These are phyloP conservation scores for Siniperca knerii DNA, from an alignment of 2,113 vertebrate genomes.

Conservation along the genomic window DNA sequence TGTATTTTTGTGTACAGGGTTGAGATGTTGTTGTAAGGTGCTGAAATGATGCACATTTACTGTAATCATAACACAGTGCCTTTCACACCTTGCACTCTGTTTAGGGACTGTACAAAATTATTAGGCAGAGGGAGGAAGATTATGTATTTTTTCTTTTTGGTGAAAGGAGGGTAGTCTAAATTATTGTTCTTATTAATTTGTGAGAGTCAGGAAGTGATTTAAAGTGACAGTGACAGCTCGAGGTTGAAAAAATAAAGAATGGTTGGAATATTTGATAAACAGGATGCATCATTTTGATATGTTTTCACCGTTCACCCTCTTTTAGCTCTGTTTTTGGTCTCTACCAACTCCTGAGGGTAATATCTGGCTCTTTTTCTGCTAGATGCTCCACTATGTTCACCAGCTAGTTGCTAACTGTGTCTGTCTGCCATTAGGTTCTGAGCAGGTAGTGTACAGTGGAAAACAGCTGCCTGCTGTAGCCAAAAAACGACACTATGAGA, in stretches of 20 bases:
- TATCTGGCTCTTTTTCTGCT: no score
- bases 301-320: no score
- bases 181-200: no score
- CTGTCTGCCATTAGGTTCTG: no score
- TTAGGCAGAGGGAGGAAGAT: not conserved
- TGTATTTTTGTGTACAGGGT: conserved; percentile 10
- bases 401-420: no score
- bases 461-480: no score
- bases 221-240: not conserved
- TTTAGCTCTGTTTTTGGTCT: no score
- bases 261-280: not conserved
- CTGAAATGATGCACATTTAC: conserved; percentile 28
- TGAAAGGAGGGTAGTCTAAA: not conserved
- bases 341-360: no score
- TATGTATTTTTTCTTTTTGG: not conserved
- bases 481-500: no score
- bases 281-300: not conserved
- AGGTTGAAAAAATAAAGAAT: not conserved
- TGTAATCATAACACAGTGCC: not conserved
- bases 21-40: conserved; percentile 6
- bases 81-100: conserved; percentile 12
- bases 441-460: no score
- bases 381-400: no score
- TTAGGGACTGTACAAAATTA: not conserved
- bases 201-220: not conserved